A percentile compares a stretch with the other conserved stretches of the same genome.
Conservation (phyloP, 2,797 vertebrate genomes). For the Gymnoscopelus microlampas region DNA sequence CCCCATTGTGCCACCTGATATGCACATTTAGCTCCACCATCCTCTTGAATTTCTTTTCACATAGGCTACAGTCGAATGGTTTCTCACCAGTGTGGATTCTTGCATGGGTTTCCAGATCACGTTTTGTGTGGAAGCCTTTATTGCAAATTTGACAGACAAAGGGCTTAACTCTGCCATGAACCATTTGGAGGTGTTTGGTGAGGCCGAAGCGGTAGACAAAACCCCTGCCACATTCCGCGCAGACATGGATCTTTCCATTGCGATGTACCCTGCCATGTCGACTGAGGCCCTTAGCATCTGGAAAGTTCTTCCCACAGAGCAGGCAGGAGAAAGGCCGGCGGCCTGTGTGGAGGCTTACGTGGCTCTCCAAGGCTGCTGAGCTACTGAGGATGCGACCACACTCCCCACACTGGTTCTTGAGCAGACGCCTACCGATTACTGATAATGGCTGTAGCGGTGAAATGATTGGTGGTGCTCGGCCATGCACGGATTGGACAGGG, state of each 20-base stretch:
- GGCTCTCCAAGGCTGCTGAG: slow-evolving; percentile 72
- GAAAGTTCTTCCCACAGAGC: slow-evolving; percentile 76
- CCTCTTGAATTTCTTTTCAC: slow-evolving; percentile 77
- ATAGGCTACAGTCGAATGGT: slow-evolving; percentile 78
- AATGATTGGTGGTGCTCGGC: slow-evolving; percentile 41
- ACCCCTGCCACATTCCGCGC: slow-evolving; percentile 76
- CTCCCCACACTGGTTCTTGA: slow-evolving; percentile 77
- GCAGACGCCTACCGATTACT: slow-evolving; percentile 60
- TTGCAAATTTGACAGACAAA: slow-evolving; percentile 78
- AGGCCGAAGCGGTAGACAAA: slow-evolving; percentile 80
- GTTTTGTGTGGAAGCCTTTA: slow-evolving; percentile 76
- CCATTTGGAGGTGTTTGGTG: slow-evolving; percentile 78
- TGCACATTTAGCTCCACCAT: slow-evolving; percentile 79
- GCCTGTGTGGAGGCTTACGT: slow-evolving; percentile 73
- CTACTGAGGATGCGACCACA: slow-evolving; percentile 78
- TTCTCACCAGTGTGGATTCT: slow-evolving; percentile 80
- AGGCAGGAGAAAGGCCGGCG: slow-evolving; percentile 72
- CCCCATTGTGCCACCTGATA: slow-evolving; percentile 78
- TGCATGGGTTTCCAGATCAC: slow-evolving; percentile 75
- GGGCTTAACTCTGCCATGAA: slow-evolving; percentile 73
- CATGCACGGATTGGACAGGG: slow-evolving; percentile 31
- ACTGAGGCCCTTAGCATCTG: slow-evolving; percentile 73
- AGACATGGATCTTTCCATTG: slow-evolving; percentile 74
- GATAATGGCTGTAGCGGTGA: slow-evolving; percentile 68
- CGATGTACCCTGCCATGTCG: slow-evolving; percentile 76